Evolutionary conservation across 2,888 invertebrate genomes (phyloP).

Genomic region (Stenchaetothrips biformis): DNA sequence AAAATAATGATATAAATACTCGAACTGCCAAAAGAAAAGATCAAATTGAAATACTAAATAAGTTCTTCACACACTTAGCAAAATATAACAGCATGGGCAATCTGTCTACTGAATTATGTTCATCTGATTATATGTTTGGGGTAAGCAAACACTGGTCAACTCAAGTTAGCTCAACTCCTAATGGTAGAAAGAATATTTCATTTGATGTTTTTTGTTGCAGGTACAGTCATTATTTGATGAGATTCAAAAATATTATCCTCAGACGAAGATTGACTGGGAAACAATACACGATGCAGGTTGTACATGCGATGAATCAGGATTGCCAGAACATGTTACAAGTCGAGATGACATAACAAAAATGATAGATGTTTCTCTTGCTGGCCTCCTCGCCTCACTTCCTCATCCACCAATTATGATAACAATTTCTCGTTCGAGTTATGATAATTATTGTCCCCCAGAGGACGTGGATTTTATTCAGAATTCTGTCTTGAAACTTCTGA

Average conservation of each 20-base stretch:
- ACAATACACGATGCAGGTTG: constrained; percentile 81
- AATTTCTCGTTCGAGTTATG: constrained; percentile 76
- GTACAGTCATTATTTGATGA: constrained; percentile 48
- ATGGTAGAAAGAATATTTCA: constrained; percentile 28
- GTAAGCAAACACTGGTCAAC: not conserved
- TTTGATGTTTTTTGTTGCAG: constrained; percentile 29
- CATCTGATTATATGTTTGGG: constrained; percentile 24
- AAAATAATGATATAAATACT: constrained; percentile 50
- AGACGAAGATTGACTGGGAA: constrained; percentile 69
- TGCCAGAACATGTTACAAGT: constrained; percentile 78
- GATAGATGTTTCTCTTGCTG: constrained; percentile 55
- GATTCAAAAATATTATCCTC: constrained; percentile 54
- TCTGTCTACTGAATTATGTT: constrained; percentile 26
- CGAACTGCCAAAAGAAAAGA: constrained; percentile 52
- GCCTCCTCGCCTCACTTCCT: constrained; percentile 57
- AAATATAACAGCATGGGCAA: constrained; percentile 53
- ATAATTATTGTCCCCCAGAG: constrained; percentile 82
- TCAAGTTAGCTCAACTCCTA: constrained; percentile 19
- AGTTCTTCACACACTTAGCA: constrained; percentile 62
- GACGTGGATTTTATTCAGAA: constrained; percentile 77
- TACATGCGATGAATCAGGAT: constrained; percentile 76
- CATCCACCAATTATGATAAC: constrained; percentile 67
- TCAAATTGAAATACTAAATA: constrained; percentile 63
- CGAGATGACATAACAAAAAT: constrained; percentile 60
- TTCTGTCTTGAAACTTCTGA: constrained; percentile 57